Evolutionary conservation across 2,797 vertebrate species (phyloP).

Genomic region (Caiman crocodilus): DNA sequence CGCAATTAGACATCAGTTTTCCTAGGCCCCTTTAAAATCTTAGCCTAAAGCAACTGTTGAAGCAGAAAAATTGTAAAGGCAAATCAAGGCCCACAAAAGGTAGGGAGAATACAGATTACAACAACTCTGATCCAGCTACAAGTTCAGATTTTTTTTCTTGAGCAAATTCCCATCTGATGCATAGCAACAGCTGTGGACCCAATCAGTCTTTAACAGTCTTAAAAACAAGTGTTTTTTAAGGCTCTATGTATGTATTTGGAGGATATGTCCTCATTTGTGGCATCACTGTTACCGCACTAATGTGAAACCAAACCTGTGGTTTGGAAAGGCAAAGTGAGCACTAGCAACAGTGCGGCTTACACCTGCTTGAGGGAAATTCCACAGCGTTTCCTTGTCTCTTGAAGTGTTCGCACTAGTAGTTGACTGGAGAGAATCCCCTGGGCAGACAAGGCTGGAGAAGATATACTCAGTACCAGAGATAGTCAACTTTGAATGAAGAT

Average conservation of each 20-base stretch:
- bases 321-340: neutral
- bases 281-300: too few species aligned
- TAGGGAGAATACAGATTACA: neutral
- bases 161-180: neutral
- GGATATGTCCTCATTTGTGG: too few species aligned
- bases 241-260: too few species aligned
- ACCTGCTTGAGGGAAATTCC: neutral
- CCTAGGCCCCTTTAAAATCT: neutral
- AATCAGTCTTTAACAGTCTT: too few species aligned
- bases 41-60: neutral
- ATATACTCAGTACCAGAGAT: neutral
- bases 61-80: neutral
- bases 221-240: too few species aligned
- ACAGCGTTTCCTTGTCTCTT: neutral
- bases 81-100: neutral
- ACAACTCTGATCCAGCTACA: neutral
- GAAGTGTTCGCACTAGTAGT: neutral
- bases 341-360: neutral
- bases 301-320: too few species aligned
- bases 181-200: too few species aligned
- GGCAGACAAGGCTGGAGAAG: neutral
- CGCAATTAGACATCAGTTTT: neutral
- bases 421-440: neutral
- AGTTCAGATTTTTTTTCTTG: neutral
- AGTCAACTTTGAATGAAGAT: neutral